Evolutionary conservation across 2,113 vertebrate genomes (phyloP).

Genomic region (Mus musculus): GRCm39 chr2:139834501-139835000

Average conservation of each 20-base stretch:
- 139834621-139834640: not conserved
- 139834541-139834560: constrained; percentile 8
- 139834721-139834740: not conserved
- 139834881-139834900: constrained; percentile 1
- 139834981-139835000: not conserved
- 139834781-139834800: not conserved
- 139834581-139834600: not conserved
- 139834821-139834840: not conserved
- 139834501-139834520: not conserved
- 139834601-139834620: not conserved
- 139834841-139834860: not conserved
- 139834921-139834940: not conserved
- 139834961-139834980: not conserved
- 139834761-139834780: not conserved
- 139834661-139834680: not conserved
- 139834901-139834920: constrained; percentile 24
- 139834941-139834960: not conserved
- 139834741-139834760: not conserved
- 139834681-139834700: not conserved
- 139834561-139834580: not conserved
- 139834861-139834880: constrained; percentile 18
- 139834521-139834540: constrained; percentile 5
- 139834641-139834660: not conserved
- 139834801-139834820: not conserved
- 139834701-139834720: not conserved